phyloP scores from a whole-genome alignment of 2,113 vertebrate genomes.

The Gavia stellata region DNA sequence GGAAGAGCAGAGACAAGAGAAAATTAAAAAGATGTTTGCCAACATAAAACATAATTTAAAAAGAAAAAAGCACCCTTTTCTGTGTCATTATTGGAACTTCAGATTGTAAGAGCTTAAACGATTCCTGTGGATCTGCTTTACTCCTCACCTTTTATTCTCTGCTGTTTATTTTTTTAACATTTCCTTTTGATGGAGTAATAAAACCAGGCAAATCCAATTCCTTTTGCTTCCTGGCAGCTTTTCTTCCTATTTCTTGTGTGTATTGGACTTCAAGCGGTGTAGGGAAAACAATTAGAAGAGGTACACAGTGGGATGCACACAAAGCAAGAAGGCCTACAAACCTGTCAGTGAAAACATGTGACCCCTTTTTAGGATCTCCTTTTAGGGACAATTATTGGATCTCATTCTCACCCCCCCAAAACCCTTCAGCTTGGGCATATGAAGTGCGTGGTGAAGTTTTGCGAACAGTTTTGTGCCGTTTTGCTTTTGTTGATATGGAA shows the following conservation, averaged over 20 bases:
- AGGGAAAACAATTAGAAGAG: not conserved
- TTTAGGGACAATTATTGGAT: not conserved
- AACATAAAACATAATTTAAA: conserved; percentile 25
- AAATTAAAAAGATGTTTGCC: conserved; percentile 34
- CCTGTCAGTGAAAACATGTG: not conserved
- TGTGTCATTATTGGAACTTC: conserved; percentile 9
- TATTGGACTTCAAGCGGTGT: not conserved
- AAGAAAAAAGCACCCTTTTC: not conserved
- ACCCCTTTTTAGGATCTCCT: not conserved
- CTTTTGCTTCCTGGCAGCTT: not conserved
- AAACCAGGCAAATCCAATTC: not conserved
- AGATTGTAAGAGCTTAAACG: conserved; percentile 1
- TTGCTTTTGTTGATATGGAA: not conserved
- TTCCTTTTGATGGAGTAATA: conserved; percentile 14
- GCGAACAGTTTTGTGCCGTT: not conserved
- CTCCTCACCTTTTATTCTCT: not conserved
- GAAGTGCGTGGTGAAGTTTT: not conserved
- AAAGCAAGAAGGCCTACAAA: not conserved
- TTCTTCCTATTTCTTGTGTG: not conserved
- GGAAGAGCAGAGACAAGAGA: conserved; percentile 17
- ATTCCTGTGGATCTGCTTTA: not conserved
- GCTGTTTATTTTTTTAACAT: conserved; percentile 14
- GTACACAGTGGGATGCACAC: not conserved
- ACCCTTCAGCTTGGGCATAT: not conserved
- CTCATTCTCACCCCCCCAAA: not conserved